Base-by-base conservation (phyloP, 2,888 invertebrate genomes). In the Tillus elongatus region DNA sequence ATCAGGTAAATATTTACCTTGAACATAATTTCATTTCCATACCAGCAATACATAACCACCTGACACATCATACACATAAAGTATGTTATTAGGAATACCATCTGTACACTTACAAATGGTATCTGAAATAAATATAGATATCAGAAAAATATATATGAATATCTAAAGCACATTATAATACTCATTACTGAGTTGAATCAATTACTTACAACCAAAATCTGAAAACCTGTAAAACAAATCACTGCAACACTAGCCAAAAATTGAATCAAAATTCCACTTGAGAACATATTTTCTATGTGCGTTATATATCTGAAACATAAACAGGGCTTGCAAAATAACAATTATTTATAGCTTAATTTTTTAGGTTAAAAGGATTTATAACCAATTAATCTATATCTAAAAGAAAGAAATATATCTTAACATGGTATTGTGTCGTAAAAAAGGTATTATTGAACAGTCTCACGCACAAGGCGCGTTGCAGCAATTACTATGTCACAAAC, bases 41-140 rank as follows among this genome's bases (percentile, higher is more conserved):
- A 47, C 52, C 51, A 51, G 33, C 51, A 50, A 28, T 51, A 52
- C 27, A 52, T 40, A 9, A 38, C 35, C 4, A 51, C 35, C 38
- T 53, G 52, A 28, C 38, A 46, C 43, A 45, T 46, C 50, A 52
- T 52, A 33, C 46, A 46, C 3, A 35, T 36, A 4, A 51, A 42
- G 38, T 52, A 53, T 4, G 40, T 24, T 10, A 44, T 43, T 3
- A 49, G 30, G 13, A 44, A 33, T 6, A 41, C 32, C 28, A 50
- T 47, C 32, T 51, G 41, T 4, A 40, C 34, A 31, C 43, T 49
- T 30, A 41, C 33, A 12, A 44, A 39, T 9, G 44, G 33, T 13
- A 50, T 43, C 53, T 51, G 31, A 32, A 47, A 52, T 8, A 26
- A 30, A n/a, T n/a, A n/a, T n/a, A n/a, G n/a, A n/a, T n/a, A n/a